phyloP scores from a whole-genome alignment of 2,113 vertebrate genomes.

The Catharus bicknelli region DNA sequence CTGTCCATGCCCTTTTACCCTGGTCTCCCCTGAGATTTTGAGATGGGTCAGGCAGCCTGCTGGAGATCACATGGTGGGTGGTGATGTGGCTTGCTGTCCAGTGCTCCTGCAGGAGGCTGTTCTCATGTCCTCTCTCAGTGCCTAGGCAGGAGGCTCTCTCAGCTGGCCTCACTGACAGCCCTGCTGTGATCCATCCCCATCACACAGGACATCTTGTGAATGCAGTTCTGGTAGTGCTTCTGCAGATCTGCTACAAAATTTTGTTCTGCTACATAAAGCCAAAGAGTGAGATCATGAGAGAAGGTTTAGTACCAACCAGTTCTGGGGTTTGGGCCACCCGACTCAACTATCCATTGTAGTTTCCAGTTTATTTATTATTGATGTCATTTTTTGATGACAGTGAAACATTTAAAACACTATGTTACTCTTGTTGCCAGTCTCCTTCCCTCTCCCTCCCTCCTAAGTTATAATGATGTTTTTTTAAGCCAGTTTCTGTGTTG shows the following conservation, averaged over 20 bases:
- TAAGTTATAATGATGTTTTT: not conserved
- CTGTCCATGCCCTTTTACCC: not conserved
- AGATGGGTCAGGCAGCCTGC: rapidly evolving
- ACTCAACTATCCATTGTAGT: not conserved
- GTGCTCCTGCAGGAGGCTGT: not conserved
- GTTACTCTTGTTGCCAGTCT: not conserved
- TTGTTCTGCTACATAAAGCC: rapidly evolving
- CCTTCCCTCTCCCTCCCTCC: not conserved
- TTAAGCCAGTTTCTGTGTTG: not conserved
- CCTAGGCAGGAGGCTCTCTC: not conserved
- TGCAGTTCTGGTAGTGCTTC: not conserved
- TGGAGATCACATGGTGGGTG: not conserved
- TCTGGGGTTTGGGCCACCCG: not conserved
- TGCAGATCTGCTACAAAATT: not conserved
- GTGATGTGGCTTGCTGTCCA: not conserved
- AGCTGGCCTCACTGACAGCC: rapidly evolving
- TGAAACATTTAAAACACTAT: not conserved
- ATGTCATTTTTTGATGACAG: not conserved
- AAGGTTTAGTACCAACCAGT: not conserved
- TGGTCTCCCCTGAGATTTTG: not conserved
- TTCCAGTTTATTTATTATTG: not conserved
- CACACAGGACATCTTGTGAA: rapidly evolving
- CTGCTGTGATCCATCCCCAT: rapidly evolving
- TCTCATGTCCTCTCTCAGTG: not conserved
- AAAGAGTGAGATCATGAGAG: not conserved